Base-by-base conservation (phyloP, 2,797 vertebrate species). In the Agapornis canus region DNA sequence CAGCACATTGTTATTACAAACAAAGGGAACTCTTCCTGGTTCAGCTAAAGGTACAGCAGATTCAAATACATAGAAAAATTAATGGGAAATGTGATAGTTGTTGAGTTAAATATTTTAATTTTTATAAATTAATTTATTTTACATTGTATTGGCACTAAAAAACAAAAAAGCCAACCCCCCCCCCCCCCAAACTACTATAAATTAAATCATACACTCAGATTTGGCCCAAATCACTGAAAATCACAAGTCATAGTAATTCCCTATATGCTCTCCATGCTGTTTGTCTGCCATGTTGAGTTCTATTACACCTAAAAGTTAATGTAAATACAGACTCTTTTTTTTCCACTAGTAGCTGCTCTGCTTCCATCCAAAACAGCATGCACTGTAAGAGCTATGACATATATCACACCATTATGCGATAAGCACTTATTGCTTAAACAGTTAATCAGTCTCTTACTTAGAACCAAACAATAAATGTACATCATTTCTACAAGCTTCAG, bases 401-500 rank as follows among this genome's bases (percentile, higher is more conserved):
- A 63, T 73, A 69, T 84, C 4, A 4, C 77, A 66, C 14, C 29
- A 63, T 2, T 61, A 66, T 4, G 0, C 31, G 60, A 73, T 42
- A 80, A 82, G 6, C 25, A 64, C 19, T 81, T 71, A 49, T 57
- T 83, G 51, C 49, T 73, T 69, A 78, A 92, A 82, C 13, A 79
- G 76, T 75, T 71, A 89, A 91, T 80, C 61, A 78, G 20, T 59
- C 40, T 76, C 45, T 48, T 16, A 56, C 61, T 61, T 86, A 54
- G 29, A 95, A 78, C 11, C 31, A 64, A 86, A 83, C 79, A 79
- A 64, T 40, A 60, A 47, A 43, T 2, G 18, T 15, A 45, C 12
- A 48, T 49, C 10, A 91, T 73, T 86, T 80, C 54, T 56, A 82
- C 82, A 92, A 93, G 79, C 37, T 89, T 91, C 86, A 73, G 42